These are phyloP conservation scores for Pocillopora grandis DNA, from an alignment of 92 coral and sea anemone genomes.

Conservation along the genomic window DNA sequence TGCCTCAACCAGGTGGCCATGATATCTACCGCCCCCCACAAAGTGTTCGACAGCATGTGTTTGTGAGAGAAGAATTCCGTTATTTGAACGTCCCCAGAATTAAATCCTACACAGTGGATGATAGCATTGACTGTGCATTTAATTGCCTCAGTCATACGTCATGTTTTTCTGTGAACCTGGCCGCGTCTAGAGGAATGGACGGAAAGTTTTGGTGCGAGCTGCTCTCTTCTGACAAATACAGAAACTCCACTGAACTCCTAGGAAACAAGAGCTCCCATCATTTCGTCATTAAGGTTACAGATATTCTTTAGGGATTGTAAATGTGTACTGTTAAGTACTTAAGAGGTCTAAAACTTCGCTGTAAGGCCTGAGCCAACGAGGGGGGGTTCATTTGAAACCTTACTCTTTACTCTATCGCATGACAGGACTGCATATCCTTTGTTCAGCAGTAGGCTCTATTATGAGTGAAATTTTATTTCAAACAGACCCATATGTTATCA, in stretches of 20 bases:
- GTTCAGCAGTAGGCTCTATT: too few relatives aligned
- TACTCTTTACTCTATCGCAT: background rate
- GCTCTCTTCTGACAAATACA: slow-evolving; percentile 3
- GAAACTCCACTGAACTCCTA: background rate
- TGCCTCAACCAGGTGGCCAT: too few relatives aligned
- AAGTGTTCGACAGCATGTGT: background rate
- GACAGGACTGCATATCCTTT: too few relatives aligned
- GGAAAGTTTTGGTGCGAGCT: slow-evolving; percentile 6
- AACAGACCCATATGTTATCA: background rate
- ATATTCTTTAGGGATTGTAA: background rate
- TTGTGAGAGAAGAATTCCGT: background rate
- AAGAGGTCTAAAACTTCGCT: too few relatives aligned
- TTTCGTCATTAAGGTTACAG: background rate
- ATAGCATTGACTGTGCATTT: background rate
- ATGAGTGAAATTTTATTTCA: too few relatives aligned
- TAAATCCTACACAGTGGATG: background rate
- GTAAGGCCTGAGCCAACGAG: too few relatives aligned
- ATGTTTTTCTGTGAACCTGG: slow-evolving; percentile 1
- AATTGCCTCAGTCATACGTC: background rate
- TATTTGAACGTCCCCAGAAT: background rate
- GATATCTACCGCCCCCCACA: background rate
- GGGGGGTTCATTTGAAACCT: background rate
- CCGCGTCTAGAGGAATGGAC: background rate
- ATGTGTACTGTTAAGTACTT: too few relatives aligned
- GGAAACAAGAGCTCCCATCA: background rate